These are phyloP conservation scores for Mesorhabditis sp. DNA, from an alignment of 2,888 invertebrate species.

Conservation along the genomic window DNA sequence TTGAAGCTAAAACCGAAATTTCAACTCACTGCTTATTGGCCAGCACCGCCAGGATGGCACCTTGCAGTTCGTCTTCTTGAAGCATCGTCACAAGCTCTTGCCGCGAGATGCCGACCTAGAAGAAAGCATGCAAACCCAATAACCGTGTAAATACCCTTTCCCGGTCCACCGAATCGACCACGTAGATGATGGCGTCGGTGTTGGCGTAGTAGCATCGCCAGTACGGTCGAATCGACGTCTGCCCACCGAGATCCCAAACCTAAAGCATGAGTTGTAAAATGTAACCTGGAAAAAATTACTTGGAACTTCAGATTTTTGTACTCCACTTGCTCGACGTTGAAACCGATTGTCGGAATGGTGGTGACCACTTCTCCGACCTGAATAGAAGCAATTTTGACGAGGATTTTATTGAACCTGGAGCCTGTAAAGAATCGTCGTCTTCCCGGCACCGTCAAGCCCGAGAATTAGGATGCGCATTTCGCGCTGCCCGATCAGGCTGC, in stretches of 20 bases:
- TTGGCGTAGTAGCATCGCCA: constrained; percentile 99
- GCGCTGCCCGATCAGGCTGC: constrained; percentile 71
- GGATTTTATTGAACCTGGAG: constrained; percentile 77
- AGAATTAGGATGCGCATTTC: constrained; percentile 66
- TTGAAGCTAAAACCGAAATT: neutral
- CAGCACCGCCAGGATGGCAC: constrained; percentile 88
- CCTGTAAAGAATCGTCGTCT: constrained; percentile 93
- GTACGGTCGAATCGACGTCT: constrained; percentile 92
- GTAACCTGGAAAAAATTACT: constrained; percentile 18
- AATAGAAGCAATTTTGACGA: constrained; percentile 11
- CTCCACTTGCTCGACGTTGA: constrained; percentile 97
- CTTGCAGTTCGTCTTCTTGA: constrained; percentile 79
- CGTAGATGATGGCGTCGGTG: constrained; percentile 99
- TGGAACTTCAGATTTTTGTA: constrained; percentile 99
- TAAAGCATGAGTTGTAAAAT: constrained; percentile 62
- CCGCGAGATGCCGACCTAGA: constrained; percentile 87
- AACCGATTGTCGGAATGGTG: constrained; percentile 82
- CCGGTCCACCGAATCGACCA: constrained; percentile 89
- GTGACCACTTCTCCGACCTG: constrained; percentile 54
- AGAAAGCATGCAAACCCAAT: neutral
- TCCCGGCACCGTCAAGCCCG: constrained; percentile 67
- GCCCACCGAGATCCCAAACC: constrained; percentile 92
- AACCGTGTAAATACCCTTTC: constrained; percentile 73
- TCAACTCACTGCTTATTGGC: constrained; percentile 78
- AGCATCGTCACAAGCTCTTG: constrained; percentile 65